Evolutionary conservation across 2,113 vertebrate species (phyloP).

Genomic region (Laterallus jamaicensis): DNA sequence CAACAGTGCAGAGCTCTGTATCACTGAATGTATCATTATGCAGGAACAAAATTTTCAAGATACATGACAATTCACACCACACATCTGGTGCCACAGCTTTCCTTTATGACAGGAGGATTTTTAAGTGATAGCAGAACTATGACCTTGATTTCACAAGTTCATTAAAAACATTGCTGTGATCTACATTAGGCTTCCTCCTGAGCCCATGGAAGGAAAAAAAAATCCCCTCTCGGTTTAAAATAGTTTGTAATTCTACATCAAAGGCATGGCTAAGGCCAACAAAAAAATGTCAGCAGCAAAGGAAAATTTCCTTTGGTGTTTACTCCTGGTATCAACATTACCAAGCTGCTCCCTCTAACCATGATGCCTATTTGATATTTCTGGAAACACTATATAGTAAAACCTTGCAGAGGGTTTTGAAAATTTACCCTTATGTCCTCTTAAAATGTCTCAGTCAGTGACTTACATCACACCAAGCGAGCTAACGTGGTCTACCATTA

Average conservation of each 20-base stretch:
- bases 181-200: background rate
- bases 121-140: constrained; percentile 4
- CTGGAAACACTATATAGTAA: background rate
- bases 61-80: background rate
- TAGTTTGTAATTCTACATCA: background rate
- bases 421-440: background rate
- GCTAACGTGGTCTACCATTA: background rate
- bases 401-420: background rate
- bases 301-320: background rate
- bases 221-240: background rate
- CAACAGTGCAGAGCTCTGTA: constrained; percentile 1
- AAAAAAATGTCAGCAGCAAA: background rate
- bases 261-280: background rate
- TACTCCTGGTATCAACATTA: background rate
- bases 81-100: constrained; percentile 40
- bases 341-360: background rate
- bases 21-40: background rate
- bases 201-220: background rate
- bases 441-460: background rate
- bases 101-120: background rate
- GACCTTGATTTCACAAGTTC: constrained; percentile 56
- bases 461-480: background rate
- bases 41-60: background rate
- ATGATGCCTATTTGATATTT: background rate
- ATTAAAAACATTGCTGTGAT: background rate